Percentiles rank a stretch among this genome's conserved stretches.
Conservation (phyloP, 2,113 vertebrate genomes). For the Scolopax mira region DNA sequence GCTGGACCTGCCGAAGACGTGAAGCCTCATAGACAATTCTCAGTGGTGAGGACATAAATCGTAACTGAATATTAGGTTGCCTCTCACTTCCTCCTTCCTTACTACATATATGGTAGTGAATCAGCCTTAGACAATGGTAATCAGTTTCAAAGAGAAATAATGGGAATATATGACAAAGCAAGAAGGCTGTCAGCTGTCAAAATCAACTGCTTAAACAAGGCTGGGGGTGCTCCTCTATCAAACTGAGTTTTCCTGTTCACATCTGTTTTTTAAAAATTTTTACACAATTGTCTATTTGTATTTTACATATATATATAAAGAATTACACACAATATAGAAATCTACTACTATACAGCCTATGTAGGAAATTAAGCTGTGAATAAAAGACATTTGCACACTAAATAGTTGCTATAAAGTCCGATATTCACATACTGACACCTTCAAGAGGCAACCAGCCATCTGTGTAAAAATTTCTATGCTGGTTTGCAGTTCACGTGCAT, state of each 20-base stretch:
- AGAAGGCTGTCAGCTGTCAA: neutral
- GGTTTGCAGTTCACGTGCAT: neutral
- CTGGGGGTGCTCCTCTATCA: neutral
- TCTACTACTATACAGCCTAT: neutral
- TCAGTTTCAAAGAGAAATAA: neutral
- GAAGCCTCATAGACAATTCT: neutral
- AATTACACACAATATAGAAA: neutral
- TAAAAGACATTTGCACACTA: neutral
- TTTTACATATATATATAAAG: neutral
- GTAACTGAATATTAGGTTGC: neutral
- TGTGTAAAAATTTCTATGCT: neutral
- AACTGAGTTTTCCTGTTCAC: neutral
- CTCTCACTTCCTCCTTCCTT: neutral
- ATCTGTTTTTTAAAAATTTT: neutral
- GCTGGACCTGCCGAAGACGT: neutral
- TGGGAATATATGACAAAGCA: neutral
- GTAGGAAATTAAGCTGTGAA: neutral
- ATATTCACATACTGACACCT: neutral
- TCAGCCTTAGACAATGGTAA: neutral
- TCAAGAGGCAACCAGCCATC: neutral
- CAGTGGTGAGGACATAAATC: neutral
- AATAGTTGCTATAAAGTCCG: neutral
- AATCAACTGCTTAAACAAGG: neutral
- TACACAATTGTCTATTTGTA: neutral
- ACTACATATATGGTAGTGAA: neutral